Evolutionary conservation across 2,797 vertebrate species (phyloP).

Genomic region (Ptychadena robeensis): DNA sequence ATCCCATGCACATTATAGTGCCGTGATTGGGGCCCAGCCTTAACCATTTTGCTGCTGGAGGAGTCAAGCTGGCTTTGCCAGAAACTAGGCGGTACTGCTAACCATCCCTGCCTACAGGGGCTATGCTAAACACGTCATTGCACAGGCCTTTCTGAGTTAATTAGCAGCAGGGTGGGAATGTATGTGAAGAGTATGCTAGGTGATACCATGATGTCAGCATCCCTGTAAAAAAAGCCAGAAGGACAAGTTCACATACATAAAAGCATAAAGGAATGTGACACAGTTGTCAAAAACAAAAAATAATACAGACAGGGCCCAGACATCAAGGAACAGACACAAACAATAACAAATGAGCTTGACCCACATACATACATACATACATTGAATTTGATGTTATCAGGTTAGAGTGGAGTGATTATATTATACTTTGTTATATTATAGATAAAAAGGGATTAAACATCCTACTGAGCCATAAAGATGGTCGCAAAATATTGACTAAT

Average conservation of each 20-base stretch:
- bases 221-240: slow-evolving; percentile 43
- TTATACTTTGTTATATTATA: too few species aligned
- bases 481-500: too few species aligned
- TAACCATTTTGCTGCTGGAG: slow-evolving; percentile 25
- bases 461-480: too few species aligned
- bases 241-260: slow-evolving; percentile 32
- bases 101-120: slow-evolving; percentile 59
- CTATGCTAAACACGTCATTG: slow-evolving; percentile 49
- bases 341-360: not conserved
- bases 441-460: too few species aligned
- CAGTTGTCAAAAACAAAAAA: not conserved
- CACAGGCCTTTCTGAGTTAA: slow-evolving; percentile 29
- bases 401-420: too few species aligned
- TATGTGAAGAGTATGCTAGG: slow-evolving; percentile 9
- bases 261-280: slow-evolving; percentile 21
- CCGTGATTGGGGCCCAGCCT: not conserved
- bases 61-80: slow-evolving; percentile 15
- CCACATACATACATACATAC: too few species aligned
- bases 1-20: not conserved
- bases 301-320: not conserved
- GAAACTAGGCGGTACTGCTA: slow-evolving; percentile 30
- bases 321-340: slow-evolving; percentile 7
- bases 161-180: slow-evolving; percentile 51
- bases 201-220: slow-evolving; percentile 54
- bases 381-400: too few species aligned